Conservation (phyloP, 2,797 vertebrate genomes). For the Crenichthys baileyi region DNA sequence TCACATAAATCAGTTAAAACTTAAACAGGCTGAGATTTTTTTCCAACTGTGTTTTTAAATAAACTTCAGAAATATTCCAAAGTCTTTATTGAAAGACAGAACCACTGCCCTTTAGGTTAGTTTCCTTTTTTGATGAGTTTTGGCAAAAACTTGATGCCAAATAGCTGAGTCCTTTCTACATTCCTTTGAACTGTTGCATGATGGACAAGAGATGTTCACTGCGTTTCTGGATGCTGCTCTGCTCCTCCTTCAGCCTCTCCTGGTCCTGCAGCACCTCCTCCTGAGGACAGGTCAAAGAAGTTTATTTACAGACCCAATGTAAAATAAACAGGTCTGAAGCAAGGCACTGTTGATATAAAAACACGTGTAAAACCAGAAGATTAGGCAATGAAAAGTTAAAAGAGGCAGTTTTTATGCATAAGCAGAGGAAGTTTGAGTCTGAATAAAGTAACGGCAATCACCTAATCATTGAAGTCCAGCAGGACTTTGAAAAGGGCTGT, state of each 20-base stretch:
- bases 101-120: too few relatives aligned
- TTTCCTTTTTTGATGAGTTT: background rate
- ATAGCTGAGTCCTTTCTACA: slow-evolving; percentile 60
- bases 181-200: slow-evolving; percentile 89
- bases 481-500: too few relatives aligned
- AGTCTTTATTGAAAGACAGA: too few relatives aligned
- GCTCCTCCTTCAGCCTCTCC: slow-evolving; percentile 81
- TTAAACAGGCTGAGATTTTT: too few relatives aligned
- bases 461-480: too few relatives aligned
- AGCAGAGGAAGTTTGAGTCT: too few relatives aligned
- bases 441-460: too few relatives aligned
- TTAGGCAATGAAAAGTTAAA: background rate
- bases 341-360: background rate
- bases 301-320: background rate
- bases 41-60: too few relatives aligned
- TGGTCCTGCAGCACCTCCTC: slow-evolving; percentile 75
- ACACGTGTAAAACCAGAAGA: background rate
- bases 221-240: slow-evolving; percentile 79
- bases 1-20: too few relatives aligned
- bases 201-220: slow-evolving; percentile 85
- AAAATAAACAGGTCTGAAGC: background rate
- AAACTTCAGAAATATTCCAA: too few relatives aligned
- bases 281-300: slow-evolving; percentile 7
- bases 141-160: background rate
- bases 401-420: too few relatives aligned